Percentiles rank a stretch among this genome's conserved stretches.
Conservation (phyloP, 2,888 invertebrate species). For the Eudemis profundana region DNA sequence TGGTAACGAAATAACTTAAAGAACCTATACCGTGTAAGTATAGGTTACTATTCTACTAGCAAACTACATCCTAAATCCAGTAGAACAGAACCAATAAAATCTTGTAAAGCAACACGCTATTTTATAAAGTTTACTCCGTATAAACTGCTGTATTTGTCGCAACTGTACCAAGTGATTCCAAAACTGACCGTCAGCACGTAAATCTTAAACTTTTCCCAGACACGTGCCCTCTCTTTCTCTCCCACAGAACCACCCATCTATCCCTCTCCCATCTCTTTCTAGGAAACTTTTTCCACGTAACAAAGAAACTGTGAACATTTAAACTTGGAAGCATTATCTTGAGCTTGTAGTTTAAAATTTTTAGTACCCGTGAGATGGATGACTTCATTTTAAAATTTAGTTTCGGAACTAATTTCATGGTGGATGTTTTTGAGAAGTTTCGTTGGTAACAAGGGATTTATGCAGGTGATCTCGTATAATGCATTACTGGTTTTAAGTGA, state of each 20-base stretch:
- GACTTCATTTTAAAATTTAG: slow-evolving; percentile 44
- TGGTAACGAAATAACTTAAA: no score
- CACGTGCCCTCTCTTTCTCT: slow-evolving; percentile 57
- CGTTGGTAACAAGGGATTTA: slow-evolving; percentile 19
- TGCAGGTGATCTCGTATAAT: slow-evolving; percentile 2
- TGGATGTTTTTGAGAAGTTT: slow-evolving; percentile 32
- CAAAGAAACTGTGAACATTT: slow-evolving; percentile 48
- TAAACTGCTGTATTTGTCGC: not conserved
- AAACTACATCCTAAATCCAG: no score
- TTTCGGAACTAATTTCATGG: slow-evolving; percentile 43
- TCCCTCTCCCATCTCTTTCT: slow-evolving; percentile 54
- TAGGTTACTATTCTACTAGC: no score
- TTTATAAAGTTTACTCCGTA: not conserved
- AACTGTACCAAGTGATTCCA: slow-evolving; percentile 37
- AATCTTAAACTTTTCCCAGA: slow-evolving; percentile 64
- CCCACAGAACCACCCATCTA: slow-evolving; percentile 39
- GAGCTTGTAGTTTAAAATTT: slow-evolving; percentile 48
- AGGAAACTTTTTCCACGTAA: slow-evolving; percentile 49
- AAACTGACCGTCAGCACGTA: slow-evolving; percentile 60
- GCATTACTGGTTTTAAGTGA: not conserved
- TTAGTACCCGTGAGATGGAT: slow-evolving; percentile 44
- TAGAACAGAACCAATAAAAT: no score
- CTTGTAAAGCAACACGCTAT: not conserved
- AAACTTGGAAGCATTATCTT: slow-evolving; percentile 45
- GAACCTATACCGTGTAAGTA: no score